Conservation (phyloP, 2,888 invertebrate genomes). For the Cerceris rybyensis region DNA sequence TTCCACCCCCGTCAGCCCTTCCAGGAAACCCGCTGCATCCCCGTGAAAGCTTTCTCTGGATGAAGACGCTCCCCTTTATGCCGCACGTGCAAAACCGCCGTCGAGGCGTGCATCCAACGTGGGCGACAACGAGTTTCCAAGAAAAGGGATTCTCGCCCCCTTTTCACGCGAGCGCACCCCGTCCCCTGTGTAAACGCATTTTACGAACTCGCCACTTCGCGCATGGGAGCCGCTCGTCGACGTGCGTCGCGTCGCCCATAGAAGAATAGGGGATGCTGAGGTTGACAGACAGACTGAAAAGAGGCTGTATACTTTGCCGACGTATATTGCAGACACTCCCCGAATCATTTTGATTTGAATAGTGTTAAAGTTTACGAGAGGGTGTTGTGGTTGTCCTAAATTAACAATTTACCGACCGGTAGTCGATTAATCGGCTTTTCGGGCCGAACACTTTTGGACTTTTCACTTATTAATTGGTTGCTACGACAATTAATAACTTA, state of each 20-base stretch:
- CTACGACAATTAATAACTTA: too few species aligned
- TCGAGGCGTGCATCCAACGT: slow-evolving; percentile 40
- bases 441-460: too few species aligned
- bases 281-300: not conserved
- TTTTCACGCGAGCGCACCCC: slow-evolving; percentile 11
- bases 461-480: too few species aligned
- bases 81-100: slow-evolving; percentile 61
- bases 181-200: slow-evolving; percentile 46
- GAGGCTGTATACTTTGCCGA: not conserved
- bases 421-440: too few species aligned
- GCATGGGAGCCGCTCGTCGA: not conserved
- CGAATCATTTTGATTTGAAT: too few species aligned
- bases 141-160: slow-evolving; percentile 36
- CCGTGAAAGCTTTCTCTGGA: slow-evolving; percentile 61
- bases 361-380: too few species aligned
- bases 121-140: slow-evolving; percentile 50
- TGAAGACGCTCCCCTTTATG: slow-evolving; percentile 67
- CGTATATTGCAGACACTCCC: too few species aligned
- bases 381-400: too few species aligned
- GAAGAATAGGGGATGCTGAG: not conserved
- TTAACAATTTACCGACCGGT: too few species aligned
- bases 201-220: slow-evolving; percentile 46
- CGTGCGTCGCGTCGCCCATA: not conserved
- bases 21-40: slow-evolving; percentile 46
- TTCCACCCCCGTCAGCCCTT: slow-evolving; percentile 4